phyloP scores from a whole-genome alignment of 2,888 invertebrate species.

The Nomada fucata region DNA sequence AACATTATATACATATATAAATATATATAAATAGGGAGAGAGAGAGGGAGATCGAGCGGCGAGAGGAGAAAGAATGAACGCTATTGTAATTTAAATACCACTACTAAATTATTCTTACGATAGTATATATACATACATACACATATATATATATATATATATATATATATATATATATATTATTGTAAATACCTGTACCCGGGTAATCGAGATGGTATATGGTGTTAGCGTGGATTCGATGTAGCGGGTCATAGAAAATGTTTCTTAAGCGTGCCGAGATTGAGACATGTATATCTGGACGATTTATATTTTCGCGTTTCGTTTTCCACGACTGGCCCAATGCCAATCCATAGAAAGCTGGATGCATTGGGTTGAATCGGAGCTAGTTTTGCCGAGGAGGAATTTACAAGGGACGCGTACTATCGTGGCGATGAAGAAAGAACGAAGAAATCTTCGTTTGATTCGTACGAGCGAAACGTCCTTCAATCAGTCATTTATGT shows the following conservation, averaged over 20 bases:
- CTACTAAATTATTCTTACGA: slow-evolving; percentile 73
- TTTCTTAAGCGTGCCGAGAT: slow-evolving; percentile 6
- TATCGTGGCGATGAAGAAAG: neutral
- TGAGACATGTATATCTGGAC: neutral
- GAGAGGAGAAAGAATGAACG: slow-evolving; percentile 69
- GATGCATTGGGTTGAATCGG: neutral
- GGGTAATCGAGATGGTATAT: slow-evolving; percentile 65
- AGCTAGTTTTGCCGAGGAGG: neutral
- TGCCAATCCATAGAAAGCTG: slow-evolving; percentile 39
- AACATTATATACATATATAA: slow-evolving; percentile 80
- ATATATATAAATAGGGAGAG: slow-evolving; percentile 42
- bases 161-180: slow-evolving; percentile 77
- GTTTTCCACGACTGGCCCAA: slow-evolving; percentile 50
- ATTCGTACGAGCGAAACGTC: too few relatives aligned
- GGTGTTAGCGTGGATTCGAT: slow-evolving; percentile 16
- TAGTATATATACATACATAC: slow-evolving; percentile 63
- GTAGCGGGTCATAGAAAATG: slow-evolving; percentile 8
- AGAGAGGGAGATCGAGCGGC: slow-evolving; percentile 55
- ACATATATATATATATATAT: slow-evolving; percentile 75
- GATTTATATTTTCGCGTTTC: slow-evolving; percentile 27
- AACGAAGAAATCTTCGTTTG: too few relatives aligned
- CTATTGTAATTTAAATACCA: slow-evolving; percentile 82
- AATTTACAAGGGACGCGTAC: neutral
- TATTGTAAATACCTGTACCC: slow-evolving; percentile 82
- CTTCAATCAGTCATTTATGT: too few relatives aligned